Evolutionary conservation across 64 coral and sea anemone genomes (phyloP), one percentile per base, ranked within the genome.

Genomic region (Actinia equina): DNA sequence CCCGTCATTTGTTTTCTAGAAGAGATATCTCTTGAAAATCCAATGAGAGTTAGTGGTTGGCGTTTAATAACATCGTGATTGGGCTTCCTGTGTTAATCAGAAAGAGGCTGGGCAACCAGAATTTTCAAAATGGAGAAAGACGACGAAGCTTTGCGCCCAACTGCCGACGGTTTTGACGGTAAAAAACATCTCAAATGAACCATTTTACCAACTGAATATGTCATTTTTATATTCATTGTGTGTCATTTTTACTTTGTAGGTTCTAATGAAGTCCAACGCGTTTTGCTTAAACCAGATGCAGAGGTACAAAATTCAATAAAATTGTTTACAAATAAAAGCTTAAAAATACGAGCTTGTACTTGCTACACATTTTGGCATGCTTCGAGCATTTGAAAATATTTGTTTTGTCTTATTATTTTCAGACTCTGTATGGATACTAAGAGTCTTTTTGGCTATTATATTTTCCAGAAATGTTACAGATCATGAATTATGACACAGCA

Each of bases 61-160:
- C 30, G 30, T 37, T 37, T 37, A 0, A 37, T 37, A 1, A 37
- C 1, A 37, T 37, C 30, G 30, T 63, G 5, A 65, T 18, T 65
- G 62, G 62, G 62, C 20, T 23, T 23, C 62, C 62, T 65, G 62
- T 65, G 62, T 22, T 65, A 65, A 23, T 23, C 19, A n/a, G 20
- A 23, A 23, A 65, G 20, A 65, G 62, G 62, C 62, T 65, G 62
- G 20, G 55, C 52, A 54, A 54, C 6, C 52, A 54, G 17, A 54
- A 30, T 71, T 69, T 55, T 70, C 46, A 92, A 92, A 82, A 95
- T 95, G 94, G 90, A 87, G 89, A 89, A 88, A 84, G 86, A 44
- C 58, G 27, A 30, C 3, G 76, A 87, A 51, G 43, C 44, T 80
- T 83, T 76, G 49, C 81, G 71, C 37, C 86, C 86, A 5, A 52